phyloP scores from a whole-genome alignment of 2,888 invertebrate genomes.

The Microplitis manilae region DNA sequence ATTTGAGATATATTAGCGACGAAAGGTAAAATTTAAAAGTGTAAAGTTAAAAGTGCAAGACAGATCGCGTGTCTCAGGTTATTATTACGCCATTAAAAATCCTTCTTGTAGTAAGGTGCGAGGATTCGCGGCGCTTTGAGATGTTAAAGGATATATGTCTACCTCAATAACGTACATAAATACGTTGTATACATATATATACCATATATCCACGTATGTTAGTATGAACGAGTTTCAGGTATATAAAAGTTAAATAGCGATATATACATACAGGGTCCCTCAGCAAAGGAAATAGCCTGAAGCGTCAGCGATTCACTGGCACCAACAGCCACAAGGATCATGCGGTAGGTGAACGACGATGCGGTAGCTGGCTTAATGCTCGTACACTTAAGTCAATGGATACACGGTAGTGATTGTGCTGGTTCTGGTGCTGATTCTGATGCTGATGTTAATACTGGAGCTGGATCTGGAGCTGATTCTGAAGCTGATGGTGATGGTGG shows the following conservation, averaged over 20 bases:
- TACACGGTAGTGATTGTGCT: not conserved
- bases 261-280: not conserved
- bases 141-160: conserved; percentile 27
- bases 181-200: conserved; percentile 1
- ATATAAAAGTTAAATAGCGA: conserved; percentile 28
- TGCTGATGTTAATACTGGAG: not conserved
- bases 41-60: conserved; percentile 24
- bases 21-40: conserved; percentile 32
- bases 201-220: not conserved
- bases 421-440: not conserved
- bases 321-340: not conserved
- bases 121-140: conserved; percentile 37
- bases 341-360: conserved; percentile 22
- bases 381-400: conserved; percentile 27
- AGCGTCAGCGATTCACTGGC: not conserved
- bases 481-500: not conserved
- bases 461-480: not conserved
- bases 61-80: conserved; percentile 41
- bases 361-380: conserved; percentile 32
- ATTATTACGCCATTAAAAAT: conserved; percentile 43
- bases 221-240: conserved; percentile 21
- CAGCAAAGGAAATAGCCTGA: conserved; percentile 7
- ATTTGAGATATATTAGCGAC: conserved; percentile 17
- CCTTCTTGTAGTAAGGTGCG: conserved; percentile 41
- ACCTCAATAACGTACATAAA: not conserved